Base-by-base conservation (phyloP, 2,888 invertebrate genomes). In the Euzophera pinguis region DNA sequence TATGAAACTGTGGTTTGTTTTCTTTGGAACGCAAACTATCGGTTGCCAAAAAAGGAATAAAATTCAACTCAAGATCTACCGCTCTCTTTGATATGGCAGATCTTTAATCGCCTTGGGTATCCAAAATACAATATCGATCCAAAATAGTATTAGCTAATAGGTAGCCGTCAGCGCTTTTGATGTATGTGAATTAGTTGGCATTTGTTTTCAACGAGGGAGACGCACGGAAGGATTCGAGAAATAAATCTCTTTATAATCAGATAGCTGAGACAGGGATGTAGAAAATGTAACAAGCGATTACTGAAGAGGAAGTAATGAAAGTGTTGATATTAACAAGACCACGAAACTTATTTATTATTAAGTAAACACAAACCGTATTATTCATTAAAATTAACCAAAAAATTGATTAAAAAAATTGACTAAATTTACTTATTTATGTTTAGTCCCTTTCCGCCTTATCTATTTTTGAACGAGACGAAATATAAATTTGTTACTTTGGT, bases 191-290 rank as follows among this genome's bases (percentile, higher is more conserved):
- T 50, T 62, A 60, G 59, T 54, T 57, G 61, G 55, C 53, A 9
- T 39, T 61, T 63, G 55, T 56, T 63, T 67, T 60, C 60, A 61
- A 66, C 59, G 58, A 56, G 66, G 61, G 52, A 57, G 54, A 59
- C 7, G 29, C 17, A 17, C 32, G 50, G 34, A 50, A 50, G 60
- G 52, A 64, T 52, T 50, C 56, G 52, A 59, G 52, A 57, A 60
- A 74, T 81, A 80, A 80, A 82, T 82, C 79, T 73, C 67, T 57
- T 61, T 62, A 69, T n/a, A 63, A 74, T 76, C 66, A 66, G 72
- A 74, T 75, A 61, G 55, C 58, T 61, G 53, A 50, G 41, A 51
- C 62, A 53, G 38, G 34, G 68, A 68, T 57, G 32, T 63, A 61
- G 57, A 53, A 43, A 14, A 53, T 53, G 6, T 6, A 60, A 54